A percentile compares a stretch with the other conserved stretches of the same genome.
phyloP scores from a whole-genome alignment of 2,888 invertebrate genomes.

The Mycalesis mineus region DNA sequence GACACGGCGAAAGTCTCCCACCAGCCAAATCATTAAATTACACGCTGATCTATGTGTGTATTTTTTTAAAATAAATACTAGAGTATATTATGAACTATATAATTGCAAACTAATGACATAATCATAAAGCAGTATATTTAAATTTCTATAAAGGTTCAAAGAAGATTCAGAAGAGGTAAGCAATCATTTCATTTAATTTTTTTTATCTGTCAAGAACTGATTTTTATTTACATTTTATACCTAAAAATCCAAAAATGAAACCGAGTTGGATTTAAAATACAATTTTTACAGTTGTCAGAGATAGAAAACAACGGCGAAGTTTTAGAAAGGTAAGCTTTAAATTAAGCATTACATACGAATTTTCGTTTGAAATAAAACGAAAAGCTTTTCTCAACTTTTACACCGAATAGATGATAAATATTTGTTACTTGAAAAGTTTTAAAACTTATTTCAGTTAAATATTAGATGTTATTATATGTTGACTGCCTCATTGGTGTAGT shows the following conservation, averaged over 20 bases:
- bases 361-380: neutral
- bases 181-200: neutral
- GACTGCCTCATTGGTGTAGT: too few species aligned
- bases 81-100: too few species aligned
- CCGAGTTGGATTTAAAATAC: too few species aligned
- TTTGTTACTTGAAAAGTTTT: neutral
- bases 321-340: slow-evolving; percentile 39
- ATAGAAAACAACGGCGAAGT: slow-evolving; percentile 43
- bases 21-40: too few species aligned
- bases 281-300: slow-evolving; percentile 28
- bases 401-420: neutral
- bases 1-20: too few species aligned
- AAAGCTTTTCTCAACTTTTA: neutral
- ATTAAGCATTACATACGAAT: neutral
- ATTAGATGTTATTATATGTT: too few species aligned
- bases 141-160: neutral
- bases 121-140: too few species aligned
- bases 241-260: too few species aligned
- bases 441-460: neutral
- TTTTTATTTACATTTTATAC: neutral
- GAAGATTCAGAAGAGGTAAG: neutral
- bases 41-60: too few species aligned
- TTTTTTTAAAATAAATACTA: too few species aligned
- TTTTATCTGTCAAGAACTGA: too few species aligned
- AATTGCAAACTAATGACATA: too few species aligned